Evolutionary conservation across 2,113 vertebrate species (phyloP).

Genomic region (Catharus fuscescens): DNA sequence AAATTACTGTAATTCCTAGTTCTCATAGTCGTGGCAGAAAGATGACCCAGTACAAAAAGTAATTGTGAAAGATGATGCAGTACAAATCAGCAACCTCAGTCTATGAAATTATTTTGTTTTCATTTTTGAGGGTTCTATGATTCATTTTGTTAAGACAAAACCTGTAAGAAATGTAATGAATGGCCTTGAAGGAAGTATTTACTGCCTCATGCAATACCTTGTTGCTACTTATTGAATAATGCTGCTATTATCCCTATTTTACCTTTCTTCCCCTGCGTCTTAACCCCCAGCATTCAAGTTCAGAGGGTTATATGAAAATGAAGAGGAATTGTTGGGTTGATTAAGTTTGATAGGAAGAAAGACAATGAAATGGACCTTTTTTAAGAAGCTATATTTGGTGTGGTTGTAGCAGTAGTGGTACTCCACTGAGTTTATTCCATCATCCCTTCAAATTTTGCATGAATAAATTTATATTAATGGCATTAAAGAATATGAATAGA

Average conservation of each 20-base stretch:
- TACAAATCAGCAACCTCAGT: not conserved
- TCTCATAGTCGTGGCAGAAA: not conserved
- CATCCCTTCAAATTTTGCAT: not conserved
- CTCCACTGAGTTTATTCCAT: not conserved
- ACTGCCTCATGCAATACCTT: not conserved
- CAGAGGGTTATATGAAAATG: not conserved
- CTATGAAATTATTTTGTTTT: not conserved
- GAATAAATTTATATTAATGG: not conserved
- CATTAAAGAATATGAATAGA: not conserved
- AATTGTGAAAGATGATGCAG: not conserved
- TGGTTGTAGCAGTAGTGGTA: not conserved
- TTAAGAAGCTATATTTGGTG: not conserved
- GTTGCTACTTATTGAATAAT: not conserved
- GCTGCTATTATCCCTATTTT: not conserved
- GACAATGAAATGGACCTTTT: not conserved
- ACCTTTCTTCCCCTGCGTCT: not conserved
- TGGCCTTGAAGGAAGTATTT: constrained; percentile 30
- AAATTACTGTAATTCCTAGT: not conserved
- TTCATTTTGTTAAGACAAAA: not conserved
- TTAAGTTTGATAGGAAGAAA: not conserved
- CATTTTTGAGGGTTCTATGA: not conserved
- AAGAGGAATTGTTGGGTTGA: not conserved
- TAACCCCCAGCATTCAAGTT: not conserved
- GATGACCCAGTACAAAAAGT: not conserved
- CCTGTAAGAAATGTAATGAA: not conserved